Evolutionary conservation across 1,140 invertebrate species (phyloP).

Genomic region (Eufriesea mexicana): DNA sequence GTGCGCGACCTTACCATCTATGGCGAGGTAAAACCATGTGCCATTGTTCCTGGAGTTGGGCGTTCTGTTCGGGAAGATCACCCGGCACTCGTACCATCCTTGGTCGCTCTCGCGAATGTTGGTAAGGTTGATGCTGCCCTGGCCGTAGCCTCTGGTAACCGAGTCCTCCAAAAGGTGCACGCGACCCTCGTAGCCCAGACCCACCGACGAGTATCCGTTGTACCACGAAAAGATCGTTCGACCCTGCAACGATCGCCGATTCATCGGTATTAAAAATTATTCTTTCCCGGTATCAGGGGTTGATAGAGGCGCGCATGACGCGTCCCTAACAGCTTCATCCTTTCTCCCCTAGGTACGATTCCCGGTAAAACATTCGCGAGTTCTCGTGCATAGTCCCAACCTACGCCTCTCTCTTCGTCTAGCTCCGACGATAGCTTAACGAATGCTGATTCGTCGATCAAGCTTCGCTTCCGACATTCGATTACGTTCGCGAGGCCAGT

Average conservation of each 20-base stretch:
- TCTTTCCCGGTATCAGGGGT: not conserved
- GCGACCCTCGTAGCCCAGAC: constrained; percentile 89
- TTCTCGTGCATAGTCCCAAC: no score
- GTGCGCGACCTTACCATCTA: constrained; percentile 87
- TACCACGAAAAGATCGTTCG: constrained; percentile 91
- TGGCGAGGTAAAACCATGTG: constrained; percentile 93
- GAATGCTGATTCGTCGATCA: constrained; percentile 1
- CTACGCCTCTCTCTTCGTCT: no score
- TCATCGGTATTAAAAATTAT: not conserved
- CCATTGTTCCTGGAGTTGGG: constrained; percentile 92
- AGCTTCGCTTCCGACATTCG: not conserved
- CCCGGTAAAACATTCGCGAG: no score
- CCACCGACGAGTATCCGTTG: constrained; percentile 87
- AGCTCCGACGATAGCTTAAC: no score
- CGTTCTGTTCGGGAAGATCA: constrained; percentile 93
- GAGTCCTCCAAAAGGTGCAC: constrained; percentile 85
- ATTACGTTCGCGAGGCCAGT: constrained; percentile 19
- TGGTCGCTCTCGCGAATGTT: constrained; percentile 93
- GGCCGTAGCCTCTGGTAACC: constrained; percentile 83
- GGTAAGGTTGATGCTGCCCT: constrained; percentile 94
- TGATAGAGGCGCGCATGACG: not conserved
- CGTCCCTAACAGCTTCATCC: no score
- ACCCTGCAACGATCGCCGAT: constrained; percentile 83
- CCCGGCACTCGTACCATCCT: constrained; percentile 95
- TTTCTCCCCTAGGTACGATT: no score